Conservation (phyloP, 2,113 vertebrate genomes). For the Caloenas nicobarica region DNA sequence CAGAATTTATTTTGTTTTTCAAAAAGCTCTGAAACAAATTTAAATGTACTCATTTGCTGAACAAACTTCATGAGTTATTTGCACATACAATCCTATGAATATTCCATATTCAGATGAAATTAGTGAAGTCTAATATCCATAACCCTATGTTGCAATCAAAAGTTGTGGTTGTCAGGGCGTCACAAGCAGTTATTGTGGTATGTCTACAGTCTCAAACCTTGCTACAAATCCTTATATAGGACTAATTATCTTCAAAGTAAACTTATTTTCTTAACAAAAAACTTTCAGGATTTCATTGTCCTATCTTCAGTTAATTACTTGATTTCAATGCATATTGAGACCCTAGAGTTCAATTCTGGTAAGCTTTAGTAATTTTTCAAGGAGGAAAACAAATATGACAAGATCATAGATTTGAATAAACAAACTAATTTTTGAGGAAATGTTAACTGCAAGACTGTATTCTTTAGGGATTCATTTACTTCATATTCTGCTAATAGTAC, state of each 20-base stretch:
- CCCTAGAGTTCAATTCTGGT: background rate
- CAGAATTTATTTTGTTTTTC: background rate
- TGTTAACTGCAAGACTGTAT: background rate
- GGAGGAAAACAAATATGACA: background rate
- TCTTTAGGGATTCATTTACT: background rate
- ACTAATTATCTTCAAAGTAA: background rate
- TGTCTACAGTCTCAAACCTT: background rate
- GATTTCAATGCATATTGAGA: background rate
- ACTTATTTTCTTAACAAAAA: background rate
- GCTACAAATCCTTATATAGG: background rate
- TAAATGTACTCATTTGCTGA: background rate
- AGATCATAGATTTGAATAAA: background rate
- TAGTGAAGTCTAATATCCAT: background rate
- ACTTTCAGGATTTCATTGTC: background rate
- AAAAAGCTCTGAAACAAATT: background rate
- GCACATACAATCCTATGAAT: accelerated
- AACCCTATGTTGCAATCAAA: background rate
- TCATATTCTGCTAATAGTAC: background rate
- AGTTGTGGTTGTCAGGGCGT: accelerated
- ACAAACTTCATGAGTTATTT: background rate
- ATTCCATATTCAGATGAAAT: background rate
- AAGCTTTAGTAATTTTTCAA: background rate
- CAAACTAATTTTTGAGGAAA: background rate
- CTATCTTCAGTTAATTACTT: background rate
- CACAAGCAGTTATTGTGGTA: background rate